Base-by-base conservation (phyloP, 2,797 vertebrate species). In the Acridotheres tristis region DNA sequence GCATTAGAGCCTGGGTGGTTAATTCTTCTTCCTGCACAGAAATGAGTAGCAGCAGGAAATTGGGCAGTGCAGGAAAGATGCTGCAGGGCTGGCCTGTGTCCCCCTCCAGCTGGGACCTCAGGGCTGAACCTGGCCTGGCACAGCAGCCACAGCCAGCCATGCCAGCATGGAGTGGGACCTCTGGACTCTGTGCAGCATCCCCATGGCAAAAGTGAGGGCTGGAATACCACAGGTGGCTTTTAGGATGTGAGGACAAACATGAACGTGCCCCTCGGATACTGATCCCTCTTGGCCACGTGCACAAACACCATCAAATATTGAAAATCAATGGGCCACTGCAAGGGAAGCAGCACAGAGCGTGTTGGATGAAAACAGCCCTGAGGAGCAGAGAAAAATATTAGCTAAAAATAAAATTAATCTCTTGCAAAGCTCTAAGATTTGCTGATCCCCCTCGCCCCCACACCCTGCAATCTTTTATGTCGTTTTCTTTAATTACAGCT, bases 401-500 rank as follows among this genome's bases (percentile, higher is more conserved):
- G 77, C 90, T 94, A 94, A 94, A 96, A 91, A 90, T 86, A 84
- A 93, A 95, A 94, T 85, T 51, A 91, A 90, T 90, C 90, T 93
- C 83, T 90, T 5, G 51, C 66, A 86, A 81, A 93, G 85, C 88
- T 42, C 13, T 17, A 40, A 86, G 77, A 88, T 78, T 88, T 75
- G 53, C 43, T 78, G 65, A 75, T 80, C 18, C 0, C 57, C 72
- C 26, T 14, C 51, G 42, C 65, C 34, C 72, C 16, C 36, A 25
- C 22, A 5, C 10, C 1, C 71, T 20, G 72, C 89, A 88, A 92
- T 77, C 68, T 77, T 93, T 80, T 77, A 55, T 82, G 80, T 74
- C 20, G 0, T 73, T 91, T 94, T 59, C 85, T 85, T 95, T 92
- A 92, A 85, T 91, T 94, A 95, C 85, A 83, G 88, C 91, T 88